A percentile compares a stretch with the other conserved stretches of the same genome.
These are phyloP conservation scores for Mus pahari DNA, from an alignment of 2,113 vertebrate species.

Conservation along the genomic window DNA sequence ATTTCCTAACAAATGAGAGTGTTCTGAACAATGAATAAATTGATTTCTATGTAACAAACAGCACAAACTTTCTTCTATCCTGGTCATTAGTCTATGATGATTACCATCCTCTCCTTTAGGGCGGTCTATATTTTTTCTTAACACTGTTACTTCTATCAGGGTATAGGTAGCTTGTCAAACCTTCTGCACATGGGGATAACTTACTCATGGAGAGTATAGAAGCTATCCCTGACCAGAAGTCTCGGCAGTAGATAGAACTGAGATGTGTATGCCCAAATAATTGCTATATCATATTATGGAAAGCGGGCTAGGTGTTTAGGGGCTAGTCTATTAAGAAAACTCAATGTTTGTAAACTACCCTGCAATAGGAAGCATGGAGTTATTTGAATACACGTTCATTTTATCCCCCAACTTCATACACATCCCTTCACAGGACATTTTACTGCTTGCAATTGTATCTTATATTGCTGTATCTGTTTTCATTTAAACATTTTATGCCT, in stretches of 20 bases:
- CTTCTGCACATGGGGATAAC: background rate
- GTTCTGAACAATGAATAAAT: background rate
- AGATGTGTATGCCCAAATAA: background rate
- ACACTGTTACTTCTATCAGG: background rate
- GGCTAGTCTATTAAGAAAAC: background rate
- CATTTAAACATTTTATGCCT: background rate
- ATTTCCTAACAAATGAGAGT: background rate
- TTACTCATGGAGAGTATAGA: background rate
- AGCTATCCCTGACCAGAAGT: background rate
- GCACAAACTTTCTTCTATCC: background rate
- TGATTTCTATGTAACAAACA: background rate
- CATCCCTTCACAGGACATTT: background rate
- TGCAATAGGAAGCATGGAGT: background rate
- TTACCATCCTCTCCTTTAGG: background rate
- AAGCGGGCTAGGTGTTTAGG: background rate
- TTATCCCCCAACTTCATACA: background rate
- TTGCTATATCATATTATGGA: background rate
- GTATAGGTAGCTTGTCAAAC: background rate
- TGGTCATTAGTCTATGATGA: background rate
- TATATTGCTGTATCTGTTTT: background rate
- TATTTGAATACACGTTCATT: conserved; percentile 19
- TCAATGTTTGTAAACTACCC: background rate
- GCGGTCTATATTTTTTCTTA: background rate
- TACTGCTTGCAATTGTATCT: background rate
- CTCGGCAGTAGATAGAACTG: background rate